These are phyloP conservation scores for Pandemis cinnamomeana DNA, from an alignment of 2,888 invertebrate genomes.

Conservation along the genomic window DNA sequence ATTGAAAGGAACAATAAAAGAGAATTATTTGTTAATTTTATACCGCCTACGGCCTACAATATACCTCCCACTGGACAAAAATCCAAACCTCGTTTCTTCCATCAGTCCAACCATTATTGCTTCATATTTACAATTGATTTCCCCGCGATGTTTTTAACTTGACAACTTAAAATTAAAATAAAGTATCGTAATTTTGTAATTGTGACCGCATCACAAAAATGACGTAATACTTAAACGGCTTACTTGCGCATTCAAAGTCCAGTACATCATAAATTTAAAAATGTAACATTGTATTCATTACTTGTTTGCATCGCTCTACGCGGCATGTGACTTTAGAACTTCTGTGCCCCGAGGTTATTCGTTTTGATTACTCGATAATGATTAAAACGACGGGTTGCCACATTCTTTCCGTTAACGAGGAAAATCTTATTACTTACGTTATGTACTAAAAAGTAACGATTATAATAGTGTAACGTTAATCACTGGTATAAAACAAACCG, in stretches of 20 bases:
- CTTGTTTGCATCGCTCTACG: too few species aligned
- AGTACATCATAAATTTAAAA: too few species aligned
- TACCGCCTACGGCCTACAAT: background rate
- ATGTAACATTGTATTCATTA: too few species aligned
- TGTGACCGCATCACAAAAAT: background rate
- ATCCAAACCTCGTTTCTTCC: background rate
- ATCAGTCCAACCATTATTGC: background rate
- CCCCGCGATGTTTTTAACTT: background rate
- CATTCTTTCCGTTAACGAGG: background rate
- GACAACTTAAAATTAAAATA: background rate
- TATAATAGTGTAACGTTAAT: background rate
- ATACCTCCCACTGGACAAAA: background rate
- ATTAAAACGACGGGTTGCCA: background rate
- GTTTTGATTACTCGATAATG: too few species aligned
- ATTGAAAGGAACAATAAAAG: background rate
- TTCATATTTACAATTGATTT: background rate
- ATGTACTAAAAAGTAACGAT: constrained; percentile 2
- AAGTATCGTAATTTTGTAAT: background rate
- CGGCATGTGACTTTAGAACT: too few species aligned
- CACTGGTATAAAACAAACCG: background rate
- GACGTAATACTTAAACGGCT: background rate
- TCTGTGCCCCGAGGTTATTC: too few species aligned
- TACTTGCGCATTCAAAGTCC: background rate
- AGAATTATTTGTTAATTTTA: background rate
- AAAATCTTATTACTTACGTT: background rate